Evolutionary conservation across 2,113 vertebrate species (phyloP), one percentile per base, ranked within the genome.

Genomic region (Paralichthys olivaceus): DNA sequence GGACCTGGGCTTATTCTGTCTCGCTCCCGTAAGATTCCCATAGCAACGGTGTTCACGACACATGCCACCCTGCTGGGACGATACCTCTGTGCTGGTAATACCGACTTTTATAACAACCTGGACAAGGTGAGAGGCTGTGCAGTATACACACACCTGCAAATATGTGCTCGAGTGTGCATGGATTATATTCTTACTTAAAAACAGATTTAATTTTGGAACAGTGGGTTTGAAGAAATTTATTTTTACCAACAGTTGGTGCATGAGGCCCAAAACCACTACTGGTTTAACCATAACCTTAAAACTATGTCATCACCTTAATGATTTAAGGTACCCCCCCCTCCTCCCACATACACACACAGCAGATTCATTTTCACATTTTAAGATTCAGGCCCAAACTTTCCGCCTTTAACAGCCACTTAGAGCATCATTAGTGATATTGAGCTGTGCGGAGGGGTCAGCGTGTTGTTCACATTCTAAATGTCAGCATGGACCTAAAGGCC

Each of bases 91-190:
- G 98, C 98, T 8, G 98, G 96, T 49, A 99, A 93, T 28, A 94
- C 92, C 0, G 98, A 99, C 89, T 99, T 99, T 77, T 99, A 99
- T 91, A 99, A 99, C 90, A 97, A 95, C 61, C 94, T 99, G 15
- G 96, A 96, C 56, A 96, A 96, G 92, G 97, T 98, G 84, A 86
- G 84, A 23, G 58, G 7, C 56, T 17, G 20, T 37, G 20, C 26
- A 51, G 15, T 7, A 13, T 1, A 55, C 19, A 7, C 14, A 64
- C 3, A 25, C n/a, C 29, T 28, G 9, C 14, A 19, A 7, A 45
- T 5, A 40, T 4, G 43, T 7, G 45, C 14, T 3, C 0, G 4
- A 49, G 47, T 49, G 47, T 49, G 43, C 4, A 17, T 45, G 32
- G 32, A 34, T 34, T 34, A 34, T 34, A 8, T 34, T 34, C 32